A percentile compares a stretch with the other conserved stretches of the same genome.
Conservation (phyloP, 2,113 vertebrate species). For the Upupa epops region DNA sequence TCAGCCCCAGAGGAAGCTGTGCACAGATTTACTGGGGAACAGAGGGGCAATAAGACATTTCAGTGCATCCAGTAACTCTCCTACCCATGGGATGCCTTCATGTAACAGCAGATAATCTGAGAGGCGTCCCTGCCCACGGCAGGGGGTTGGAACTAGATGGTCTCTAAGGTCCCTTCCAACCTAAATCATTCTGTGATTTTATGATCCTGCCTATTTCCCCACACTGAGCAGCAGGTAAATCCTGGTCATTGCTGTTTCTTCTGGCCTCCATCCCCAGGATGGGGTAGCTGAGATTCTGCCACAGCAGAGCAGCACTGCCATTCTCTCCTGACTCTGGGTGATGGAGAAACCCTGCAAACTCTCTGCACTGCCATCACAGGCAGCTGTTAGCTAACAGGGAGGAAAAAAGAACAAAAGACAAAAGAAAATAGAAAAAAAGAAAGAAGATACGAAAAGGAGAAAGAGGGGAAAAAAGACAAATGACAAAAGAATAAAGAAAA, state of each 20-base stretch:
- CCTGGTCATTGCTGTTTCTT: rapidly evolving
- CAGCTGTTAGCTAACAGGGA: not conserved
- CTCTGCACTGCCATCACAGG: too few relatives aligned
- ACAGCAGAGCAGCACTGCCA: not conserved
- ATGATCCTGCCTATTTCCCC: too few relatives aligned
- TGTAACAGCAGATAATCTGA: not conserved
- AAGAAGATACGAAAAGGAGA: too few relatives aligned
- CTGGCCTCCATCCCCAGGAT: rapidly evolving
- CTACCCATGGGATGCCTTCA: not conserved
- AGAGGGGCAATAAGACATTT: not conserved
- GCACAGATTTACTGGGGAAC: not conserved
- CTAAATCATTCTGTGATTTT: too few relatives aligned
- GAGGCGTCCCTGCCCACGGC: too few relatives aligned
- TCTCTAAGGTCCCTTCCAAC: too few relatives aligned
- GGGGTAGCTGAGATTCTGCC: not conserved
- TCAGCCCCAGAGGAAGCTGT: not conserved
- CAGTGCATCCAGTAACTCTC: not conserved
- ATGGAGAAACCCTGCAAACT: too few relatives aligned
- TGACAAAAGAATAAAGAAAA: not conserved
- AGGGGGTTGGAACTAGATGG: too few relatives aligned
- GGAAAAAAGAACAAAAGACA: too few relatives aligned
- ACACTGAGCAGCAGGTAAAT: not conserved
- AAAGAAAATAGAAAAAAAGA: too few relatives aligned
- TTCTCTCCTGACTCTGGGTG: not conserved
- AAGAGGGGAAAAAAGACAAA: too few relatives aligned